phyloP scores from a whole-genome alignment of 2,797 vertebrate species.

The Acrocephalus scirpaceus region DNA sequence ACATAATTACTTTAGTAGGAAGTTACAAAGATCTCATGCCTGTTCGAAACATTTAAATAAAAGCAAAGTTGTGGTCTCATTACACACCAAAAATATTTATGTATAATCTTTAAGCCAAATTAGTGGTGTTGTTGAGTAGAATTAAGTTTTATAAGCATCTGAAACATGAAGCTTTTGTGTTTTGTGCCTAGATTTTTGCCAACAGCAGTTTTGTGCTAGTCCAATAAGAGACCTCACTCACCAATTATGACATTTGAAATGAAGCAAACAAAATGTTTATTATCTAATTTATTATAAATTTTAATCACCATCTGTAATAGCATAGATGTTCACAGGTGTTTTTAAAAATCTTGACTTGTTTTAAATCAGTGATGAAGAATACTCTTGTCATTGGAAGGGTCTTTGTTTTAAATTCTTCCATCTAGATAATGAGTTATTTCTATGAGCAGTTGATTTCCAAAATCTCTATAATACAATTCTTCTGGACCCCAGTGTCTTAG shows the following conservation, averaged over 20 bases:
- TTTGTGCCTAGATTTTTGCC: conserved; percentile 9
- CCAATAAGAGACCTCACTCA: not conserved
- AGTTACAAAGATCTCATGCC: not conserved
- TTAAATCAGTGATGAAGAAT: conserved; percentile 13
- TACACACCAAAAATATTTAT: not conserved
- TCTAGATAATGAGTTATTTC: not conserved
- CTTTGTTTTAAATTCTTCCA: not conserved
- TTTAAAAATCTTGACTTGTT: not conserved
- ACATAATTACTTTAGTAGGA: not conserved
- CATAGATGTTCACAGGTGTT: not conserved
- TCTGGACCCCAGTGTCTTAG: not conserved
- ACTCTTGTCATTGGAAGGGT: not conserved
- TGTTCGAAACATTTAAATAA: not conserved
- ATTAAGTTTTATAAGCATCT: conserved; percentile 48
- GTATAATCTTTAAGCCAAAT: conserved; percentile 1
- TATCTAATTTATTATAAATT: not conserved
- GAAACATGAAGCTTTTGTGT: conserved; percentile 33
- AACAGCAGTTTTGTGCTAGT: not conserved
- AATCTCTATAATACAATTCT: not conserved
- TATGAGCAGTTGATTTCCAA: not conserved
- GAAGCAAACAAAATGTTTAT: conserved; percentile 39
- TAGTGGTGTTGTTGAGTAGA: not conserved
- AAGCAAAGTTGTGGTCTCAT: not conserved
- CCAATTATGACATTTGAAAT: not conserved
- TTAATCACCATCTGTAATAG: not conserved